phyloP scores from a whole-genome alignment of 30 jellyfish, hydroid and myxozoan genomes.

The Chrysaora quinquecirrha region DNA sequence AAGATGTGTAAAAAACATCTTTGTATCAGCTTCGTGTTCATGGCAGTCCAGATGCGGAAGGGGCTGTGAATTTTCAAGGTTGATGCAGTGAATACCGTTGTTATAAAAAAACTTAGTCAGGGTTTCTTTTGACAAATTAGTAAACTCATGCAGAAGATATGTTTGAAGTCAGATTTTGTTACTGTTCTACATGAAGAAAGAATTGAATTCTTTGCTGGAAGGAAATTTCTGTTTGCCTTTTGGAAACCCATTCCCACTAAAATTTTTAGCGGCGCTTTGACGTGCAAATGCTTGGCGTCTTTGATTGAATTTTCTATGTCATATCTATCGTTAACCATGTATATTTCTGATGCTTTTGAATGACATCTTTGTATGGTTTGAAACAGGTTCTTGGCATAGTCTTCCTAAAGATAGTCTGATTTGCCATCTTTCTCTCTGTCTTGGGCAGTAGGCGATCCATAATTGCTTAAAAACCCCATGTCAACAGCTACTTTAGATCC shows the following conservation, averaged over 20 bases:
- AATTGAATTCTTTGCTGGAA: background rate
- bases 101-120: background rate
- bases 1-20: background rate
- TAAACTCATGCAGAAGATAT: conserved; percentile 17
- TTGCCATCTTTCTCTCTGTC: background rate
- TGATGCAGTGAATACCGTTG: background rate
- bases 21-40: conserved; percentile 9
- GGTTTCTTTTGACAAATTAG: background rate
- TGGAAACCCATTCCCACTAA: background rate
- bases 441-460: background rate
- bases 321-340: background rate
- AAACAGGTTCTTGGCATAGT: background rate
- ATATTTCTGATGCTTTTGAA: background rate
- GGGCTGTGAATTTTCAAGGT: background rate
- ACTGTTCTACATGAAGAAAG: background rate
- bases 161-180: conserved; percentile 18
- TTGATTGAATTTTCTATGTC: background rate
- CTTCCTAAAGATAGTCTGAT: background rate
- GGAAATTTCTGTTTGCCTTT: background rate
- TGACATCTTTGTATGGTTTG: background rate
- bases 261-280: background rate
- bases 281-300: background rate
- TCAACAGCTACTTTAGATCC: background rate
- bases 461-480: background rate
- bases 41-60: conserved; percentile 10